Evolutionary conservation across 2,888 invertebrate genomes (phyloP), one percentile per base, ranked within the genome.

Genomic region (Crepidodera aurea): DNA sequence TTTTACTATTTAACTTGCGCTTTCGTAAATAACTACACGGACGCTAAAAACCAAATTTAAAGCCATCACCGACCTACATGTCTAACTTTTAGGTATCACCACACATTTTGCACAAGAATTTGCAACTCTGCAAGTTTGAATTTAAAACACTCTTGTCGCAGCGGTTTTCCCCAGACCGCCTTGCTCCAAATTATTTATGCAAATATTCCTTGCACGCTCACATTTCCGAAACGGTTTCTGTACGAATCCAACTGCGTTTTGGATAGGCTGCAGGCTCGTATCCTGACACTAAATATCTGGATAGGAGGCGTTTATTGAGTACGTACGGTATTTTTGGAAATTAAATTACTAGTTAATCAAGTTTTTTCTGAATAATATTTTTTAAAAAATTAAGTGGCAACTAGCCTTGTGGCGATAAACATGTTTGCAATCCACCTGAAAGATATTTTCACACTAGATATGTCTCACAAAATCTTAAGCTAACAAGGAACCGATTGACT

Each of bases 141-240:
- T 53, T 40, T 53, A 53, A 53, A 53, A 25, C 53, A 53, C 53
- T 29, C 53, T 40, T 40, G 53, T 40, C 40, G 53, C 40, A 15
- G 53, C 18, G 53, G 53, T 53, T 53, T 53, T 40, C 40, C 40
- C 39, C 1, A 27, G 25, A 53, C 53, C 40, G 22, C 40, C 42
- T 40, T 25, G 27, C 7, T 40, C 40, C 29, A 16, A 27, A 53
- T 53, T 53, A 53, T 53, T 40, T 40, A 53, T 53, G 53, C 53
- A 53, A 53, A 53, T 53, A 53, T 42, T 53, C 53, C 40, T 53
- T 40, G 53, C 42, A 53, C 53, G 53, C 40, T 27, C 53, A 53
- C 40, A 53, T 40, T 53, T 53, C 40, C 53, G 51, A 13, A 51
- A 51, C 51, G 51, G 39, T 37, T 15, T 51, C 51, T 51, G 40